Evolutionary conservation across 2,797 vertebrate genomes (phyloP), one percentile per base, ranked within the genome.

Genomic region (Malacoraja senta): DNA sequence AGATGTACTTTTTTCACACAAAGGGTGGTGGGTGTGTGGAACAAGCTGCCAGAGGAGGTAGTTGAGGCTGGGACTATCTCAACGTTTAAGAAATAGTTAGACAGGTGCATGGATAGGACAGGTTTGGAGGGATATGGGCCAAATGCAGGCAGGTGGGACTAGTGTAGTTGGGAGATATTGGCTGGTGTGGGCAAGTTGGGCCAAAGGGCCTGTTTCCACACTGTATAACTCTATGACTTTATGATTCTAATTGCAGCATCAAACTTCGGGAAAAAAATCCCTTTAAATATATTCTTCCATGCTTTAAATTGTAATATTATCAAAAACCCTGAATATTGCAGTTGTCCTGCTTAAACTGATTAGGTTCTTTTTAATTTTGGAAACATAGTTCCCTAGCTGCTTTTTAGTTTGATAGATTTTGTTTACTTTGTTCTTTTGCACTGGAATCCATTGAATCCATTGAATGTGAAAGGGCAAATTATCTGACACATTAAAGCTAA

Each of bases 401-500:
- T 83, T 24, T 83, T 53, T 74, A 9, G 21, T 58, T 79, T 83
- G 10, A 83, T 21, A 83, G 38, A 80, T 38, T 44, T 83, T 53
- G 7, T 53, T 58, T 79, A 13, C 3, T n/a, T 79, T 78, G 77
- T 78, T 35, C 13, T 83, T 83, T 83, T 83, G 21, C 24, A 83
- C 21, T 53, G 80, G 38, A 58, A 53, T n/a, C n/a, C n/a, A n/a
- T n/a, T 83, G 38, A 58, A 58, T 58, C 24, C 38, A 53, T 26
- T 10, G 6, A 53, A 44, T 58, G 44, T 58, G 77, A 79, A 79
- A 53, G 21, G 44, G 44, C 80, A 83, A 83, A 83, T 83, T 83
- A 53, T 83, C 38, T 83, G 80, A 83, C 38, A 83, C 38, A 83
- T 26, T 83, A 53, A 83, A 83, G 19, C 80, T 53, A 83, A 58